A percentile compares a stretch with the other conserved stretches of the same genome.
These are phyloP conservation scores for Parasteatoda tepidariorum DNA, from an alignment of 1,140 invertebrate genomes.

Conservation along the genomic window DNA sequence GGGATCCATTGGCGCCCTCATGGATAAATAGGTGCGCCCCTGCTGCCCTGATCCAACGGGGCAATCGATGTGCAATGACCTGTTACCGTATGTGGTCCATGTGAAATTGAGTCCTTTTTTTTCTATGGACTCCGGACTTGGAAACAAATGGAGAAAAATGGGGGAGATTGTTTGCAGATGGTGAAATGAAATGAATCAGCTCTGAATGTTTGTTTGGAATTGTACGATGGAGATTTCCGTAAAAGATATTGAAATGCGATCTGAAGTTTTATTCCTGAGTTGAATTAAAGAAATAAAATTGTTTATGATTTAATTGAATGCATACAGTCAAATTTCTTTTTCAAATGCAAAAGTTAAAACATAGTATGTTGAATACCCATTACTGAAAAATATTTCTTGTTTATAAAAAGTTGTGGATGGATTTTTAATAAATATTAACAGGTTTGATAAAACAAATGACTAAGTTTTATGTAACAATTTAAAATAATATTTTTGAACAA, in stretches of 20 bases:
- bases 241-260: not conserved
- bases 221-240: not conserved
- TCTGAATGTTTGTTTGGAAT: not conserved
- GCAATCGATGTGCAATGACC: slow-evolving; percentile 19
- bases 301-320: too few species aligned
- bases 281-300: too few species aligned
- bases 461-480: too few species aligned
- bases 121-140: not conserved
- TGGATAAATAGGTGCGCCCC: slow-evolving; percentile 21
- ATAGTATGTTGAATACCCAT: too few species aligned
- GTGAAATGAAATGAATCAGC: not conserved
- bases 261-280: too few species aligned
- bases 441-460: too few species aligned
- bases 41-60: not conserved
- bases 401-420: too few species aligned
- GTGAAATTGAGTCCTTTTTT: not conserved
- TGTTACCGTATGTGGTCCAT: not conserved
- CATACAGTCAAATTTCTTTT: too few species aligned
- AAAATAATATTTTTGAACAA: too few species aligned
- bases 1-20: slow-evolving; percentile 2
- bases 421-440: too few species aligned
- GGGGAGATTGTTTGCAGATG: slow-evolving; percentile 16
- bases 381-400: too few species aligned
- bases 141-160: slow-evolving; percentile 5
- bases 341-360: too few species aligned